Conservation (phyloP, 92 coral and sea anemone genomes). For the Scolanthus callimorphus region DNA sequence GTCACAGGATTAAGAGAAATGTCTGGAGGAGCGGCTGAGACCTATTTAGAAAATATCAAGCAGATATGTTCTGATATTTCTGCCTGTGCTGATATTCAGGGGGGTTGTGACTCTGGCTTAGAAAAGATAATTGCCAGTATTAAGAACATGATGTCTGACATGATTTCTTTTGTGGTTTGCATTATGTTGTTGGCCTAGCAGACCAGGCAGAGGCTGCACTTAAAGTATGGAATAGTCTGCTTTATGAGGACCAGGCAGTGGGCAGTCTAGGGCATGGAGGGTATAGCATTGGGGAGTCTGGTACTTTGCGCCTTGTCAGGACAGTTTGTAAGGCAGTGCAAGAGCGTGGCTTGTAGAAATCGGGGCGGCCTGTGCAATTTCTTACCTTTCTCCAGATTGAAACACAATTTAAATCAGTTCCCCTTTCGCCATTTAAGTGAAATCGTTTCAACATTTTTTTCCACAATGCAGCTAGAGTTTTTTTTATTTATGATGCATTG, state of each 20-base stretch:
- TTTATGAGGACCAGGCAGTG: constrained; percentile 37
- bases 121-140: constrained; percentile 15
- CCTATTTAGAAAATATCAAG: constrained; percentile 28
- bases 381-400: not conserved
- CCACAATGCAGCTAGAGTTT: constrained; percentile 21
- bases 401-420: constrained; percentile 7
- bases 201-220: constrained; percentile 51
- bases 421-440: constrained; percentile 13
- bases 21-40: constrained; percentile 32
- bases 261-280: constrained; percentile 10
- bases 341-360: constrained; percentile 36
- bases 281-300: constrained; percentile 12
- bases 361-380: constrained; percentile 29
- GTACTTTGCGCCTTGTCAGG: constrained; percentile 45
- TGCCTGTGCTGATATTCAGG: constrained; percentile 26
- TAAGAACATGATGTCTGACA: constrained; percentile 29
- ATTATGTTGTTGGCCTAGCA: constrained; percentile 42
- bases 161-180: constrained; percentile 44
- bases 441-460: constrained; percentile 10
- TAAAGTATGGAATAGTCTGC: constrained; percentile 46
- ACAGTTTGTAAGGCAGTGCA: constrained; percentile 56
- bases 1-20: constrained; percentile 31
- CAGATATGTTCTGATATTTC: constrained; percentile 35
- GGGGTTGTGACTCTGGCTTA: constrained; percentile 16
- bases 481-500: constrained; percentile 23